Evolutionary conservation across 2,888 invertebrate species (phyloP).

Genomic region (Itoplectis maculator): DNA sequence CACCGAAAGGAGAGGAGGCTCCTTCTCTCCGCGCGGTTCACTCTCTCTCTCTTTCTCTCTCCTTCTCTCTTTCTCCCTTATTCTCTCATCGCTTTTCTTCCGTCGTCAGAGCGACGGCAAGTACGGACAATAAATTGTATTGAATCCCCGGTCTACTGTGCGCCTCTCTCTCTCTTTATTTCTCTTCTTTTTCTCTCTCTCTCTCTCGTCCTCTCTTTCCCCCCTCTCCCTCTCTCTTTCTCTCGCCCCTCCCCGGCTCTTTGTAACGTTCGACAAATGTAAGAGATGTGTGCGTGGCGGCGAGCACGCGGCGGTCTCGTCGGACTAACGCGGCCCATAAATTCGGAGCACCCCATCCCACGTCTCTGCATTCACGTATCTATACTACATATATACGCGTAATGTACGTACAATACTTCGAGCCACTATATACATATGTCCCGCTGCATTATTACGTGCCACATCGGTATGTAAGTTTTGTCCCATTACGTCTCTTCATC

Average conservation of each 20-base stretch:
- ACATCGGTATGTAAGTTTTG: constrained; percentile 6
- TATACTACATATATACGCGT: background rate
- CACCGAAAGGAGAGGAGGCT: constrained; percentile 44
- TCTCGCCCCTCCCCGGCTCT: constrained; percentile 32
- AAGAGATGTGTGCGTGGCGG: constrained; percentile 46
- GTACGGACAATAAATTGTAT: constrained; percentile 70
- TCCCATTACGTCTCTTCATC: constrained; percentile 24
- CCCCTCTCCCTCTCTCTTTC: constrained; percentile 18
- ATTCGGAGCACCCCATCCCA: constrained; percentile 43
- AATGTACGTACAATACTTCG: background rate
- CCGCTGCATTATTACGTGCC: constrained; percentile 1
- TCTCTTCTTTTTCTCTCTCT: constrained; percentile 8
- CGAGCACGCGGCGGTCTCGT: constrained; percentile 44
- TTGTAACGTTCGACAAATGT: constrained; percentile 67
- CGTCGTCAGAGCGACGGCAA: constrained; percentile 47
- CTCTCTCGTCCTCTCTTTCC: background rate
- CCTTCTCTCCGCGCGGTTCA: constrained; percentile 51
- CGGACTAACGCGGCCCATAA: constrained; percentile 49
- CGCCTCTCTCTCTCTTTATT: constrained; percentile 15
- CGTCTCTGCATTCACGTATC: background rate
- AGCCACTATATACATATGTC: background rate
- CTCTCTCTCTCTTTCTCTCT: background rate
- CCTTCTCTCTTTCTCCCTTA: constrained; percentile 2
- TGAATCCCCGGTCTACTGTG: constrained; percentile 56
- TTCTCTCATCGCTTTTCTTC: constrained; percentile 30